phyloP scores from a whole-genome alignment of 2,888 invertebrate genomes.

The Aphodius granarius region DNA sequence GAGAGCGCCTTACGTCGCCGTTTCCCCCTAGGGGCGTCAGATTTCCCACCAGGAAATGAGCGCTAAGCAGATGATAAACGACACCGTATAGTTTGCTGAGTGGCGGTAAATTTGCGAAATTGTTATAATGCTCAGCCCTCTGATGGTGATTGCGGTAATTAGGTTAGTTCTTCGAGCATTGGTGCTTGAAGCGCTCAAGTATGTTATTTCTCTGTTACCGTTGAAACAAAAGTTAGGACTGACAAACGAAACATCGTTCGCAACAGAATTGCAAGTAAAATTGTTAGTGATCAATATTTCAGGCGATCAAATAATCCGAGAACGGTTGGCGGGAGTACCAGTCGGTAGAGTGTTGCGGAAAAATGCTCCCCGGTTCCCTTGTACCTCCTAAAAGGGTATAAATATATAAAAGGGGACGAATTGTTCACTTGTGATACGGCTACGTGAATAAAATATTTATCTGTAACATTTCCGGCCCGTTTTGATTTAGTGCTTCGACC shows the following conservation, averaged over 20 bases:
- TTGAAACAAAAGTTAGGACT: neutral
- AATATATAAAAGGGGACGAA: conserved; percentile 10
- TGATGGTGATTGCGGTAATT: neutral
- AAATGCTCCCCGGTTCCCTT: neutral
- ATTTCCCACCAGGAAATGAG: neutral
- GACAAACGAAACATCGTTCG: neutral
- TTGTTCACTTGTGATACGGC: conserved; percentile 1
- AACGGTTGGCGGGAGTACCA: neutral
- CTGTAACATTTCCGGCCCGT: conserved; percentile 2
- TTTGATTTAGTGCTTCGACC: conserved; percentile 3
- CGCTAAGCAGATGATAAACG: neutral
- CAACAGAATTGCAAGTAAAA: neutral
- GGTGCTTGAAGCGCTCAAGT: no score
- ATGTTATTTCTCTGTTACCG: neutral
- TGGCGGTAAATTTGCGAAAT: neutral
- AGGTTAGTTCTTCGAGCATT: neutral
- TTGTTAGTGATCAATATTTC: neutral
- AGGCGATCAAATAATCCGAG: neutral
- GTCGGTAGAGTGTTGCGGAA: neutral
- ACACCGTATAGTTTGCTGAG: neutral
- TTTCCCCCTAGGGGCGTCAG: neutral
- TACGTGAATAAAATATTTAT: conserved; percentile 10
- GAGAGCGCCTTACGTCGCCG: neutral
- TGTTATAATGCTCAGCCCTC: neutral
- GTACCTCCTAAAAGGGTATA: neutral